A percentile compares a stretch with the other conserved stretches of the same genome.
These are phyloP conservation scores for Calephelis nemesis DNA, from an alignment of 1,140 invertebrate genomes.

Conservation along the genomic window DNA sequence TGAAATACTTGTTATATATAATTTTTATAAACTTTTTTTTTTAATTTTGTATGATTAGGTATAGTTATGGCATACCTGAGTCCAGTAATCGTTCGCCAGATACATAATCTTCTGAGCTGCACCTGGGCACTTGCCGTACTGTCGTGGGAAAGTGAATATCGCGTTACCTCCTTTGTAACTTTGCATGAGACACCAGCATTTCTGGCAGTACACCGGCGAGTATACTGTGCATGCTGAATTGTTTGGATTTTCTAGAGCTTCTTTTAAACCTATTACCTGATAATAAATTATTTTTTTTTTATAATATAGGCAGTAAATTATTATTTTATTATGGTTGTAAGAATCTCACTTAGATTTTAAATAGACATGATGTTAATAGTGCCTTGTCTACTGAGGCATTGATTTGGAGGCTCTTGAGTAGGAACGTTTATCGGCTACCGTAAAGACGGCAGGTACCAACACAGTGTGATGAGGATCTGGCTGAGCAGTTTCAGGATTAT, in stretches of 20 bases:
- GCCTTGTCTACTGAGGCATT: too few relatives aligned
- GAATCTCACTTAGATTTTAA: too few relatives aligned
- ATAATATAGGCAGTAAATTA: too few relatives aligned
- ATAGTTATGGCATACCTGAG: conserved; percentile 81
- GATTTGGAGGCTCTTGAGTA: too few relatives aligned
- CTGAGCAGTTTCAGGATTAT: too few relatives aligned
- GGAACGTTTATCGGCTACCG: too few relatives aligned
- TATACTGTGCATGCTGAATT: conserved; percentile 94
- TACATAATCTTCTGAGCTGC: conserved; percentile 98
- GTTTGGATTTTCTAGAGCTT: conserved; percentile 84
- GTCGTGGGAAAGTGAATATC: conserved; percentile 94
- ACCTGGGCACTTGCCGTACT: conserved; percentile 96
- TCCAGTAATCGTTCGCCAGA: conserved; percentile 91
- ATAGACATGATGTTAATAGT: too few relatives aligned
- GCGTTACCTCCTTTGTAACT: conserved; percentile 88
- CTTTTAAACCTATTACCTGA: conserved; percentile 90
- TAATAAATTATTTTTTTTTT: conserved; percentile 23
- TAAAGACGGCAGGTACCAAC: too few relatives aligned
- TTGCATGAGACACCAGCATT: conserved; percentile 87
- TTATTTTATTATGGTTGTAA: too few relatives aligned
- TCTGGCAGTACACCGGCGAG: conserved; percentile 87
- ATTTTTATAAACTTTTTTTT: too few relatives aligned
- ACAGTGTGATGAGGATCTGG: too few relatives aligned
- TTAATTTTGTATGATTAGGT: neutral
- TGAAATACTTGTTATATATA: too few relatives aligned